These are phyloP conservation scores for Myotis lucifugus DNA, from an alignment of 2,113 vertebrate genomes.

Conservation along the genomic window DNA sequence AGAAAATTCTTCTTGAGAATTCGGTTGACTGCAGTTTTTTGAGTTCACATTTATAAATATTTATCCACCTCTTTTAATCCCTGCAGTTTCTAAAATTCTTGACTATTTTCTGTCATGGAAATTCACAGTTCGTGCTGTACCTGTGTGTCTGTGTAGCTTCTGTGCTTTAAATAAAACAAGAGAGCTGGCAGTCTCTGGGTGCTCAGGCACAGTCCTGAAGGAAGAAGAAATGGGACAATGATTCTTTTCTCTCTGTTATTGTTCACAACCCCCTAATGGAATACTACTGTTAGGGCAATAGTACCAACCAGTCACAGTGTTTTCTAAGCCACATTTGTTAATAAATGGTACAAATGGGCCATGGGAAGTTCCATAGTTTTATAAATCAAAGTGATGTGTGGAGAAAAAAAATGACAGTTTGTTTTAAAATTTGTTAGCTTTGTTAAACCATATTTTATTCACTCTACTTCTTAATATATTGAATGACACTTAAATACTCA, in stretches of 20 bases:
- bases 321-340: background rate
- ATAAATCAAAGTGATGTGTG: background rate
- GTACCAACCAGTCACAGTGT: background rate
- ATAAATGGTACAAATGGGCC: too few relatives aligned
- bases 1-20: conserved; percentile 60
- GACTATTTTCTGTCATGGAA: conserved; percentile 64
- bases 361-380: rapidly evolving
- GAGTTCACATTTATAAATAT: conserved; percentile 75
- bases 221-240: background rate
- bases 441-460: background rate
- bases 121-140: conserved; percentile 32
- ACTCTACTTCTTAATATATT: background rate
- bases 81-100: conserved; percentile 52
- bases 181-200: background rate
- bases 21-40: conserved; percentile 55
- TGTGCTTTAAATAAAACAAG: conserved; percentile 59
- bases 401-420: background rate
- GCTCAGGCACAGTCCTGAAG: background rate
- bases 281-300: background rate
- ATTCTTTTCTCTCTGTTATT: background rate
- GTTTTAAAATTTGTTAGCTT: background rate
- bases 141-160: background rate
- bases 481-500: background rate
- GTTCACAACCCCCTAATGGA: background rate
- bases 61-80: conserved; percentile 69